Conservation (phyloP, 2,888 invertebrate genomes). For the Yponomeuta plumbellus region DNA sequence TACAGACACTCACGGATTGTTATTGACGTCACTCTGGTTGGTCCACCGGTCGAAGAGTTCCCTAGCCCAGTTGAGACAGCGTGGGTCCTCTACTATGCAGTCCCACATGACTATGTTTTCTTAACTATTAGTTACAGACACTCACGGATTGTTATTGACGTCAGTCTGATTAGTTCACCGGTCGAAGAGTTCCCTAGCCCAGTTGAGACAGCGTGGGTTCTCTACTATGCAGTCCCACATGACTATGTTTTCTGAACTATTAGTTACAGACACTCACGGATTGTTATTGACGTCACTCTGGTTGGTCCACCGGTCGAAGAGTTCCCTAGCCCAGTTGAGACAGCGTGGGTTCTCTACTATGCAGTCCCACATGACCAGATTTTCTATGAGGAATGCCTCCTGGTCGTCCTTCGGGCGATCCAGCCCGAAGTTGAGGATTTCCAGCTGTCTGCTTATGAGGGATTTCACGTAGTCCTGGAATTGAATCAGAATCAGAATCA, state of each 20-base stretch:
- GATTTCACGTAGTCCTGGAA: constrained; percentile 63
- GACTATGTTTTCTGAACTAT: constrained; percentile 69
- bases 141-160: constrained; percentile 62
- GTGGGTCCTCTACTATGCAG: constrained; percentile 73
- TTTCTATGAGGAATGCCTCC: constrained; percentile 74
- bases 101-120: too few relatives aligned
- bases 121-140: too few relatives aligned
- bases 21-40: constrained; percentile 34
- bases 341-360: constrained; percentile 73
- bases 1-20: constrained; percentile 74
- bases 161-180: constrained; percentile 42
- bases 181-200: constrained; percentile 64
- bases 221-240: constrained; percentile 77
- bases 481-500: not conserved
- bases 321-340: constrained; percentile 63
- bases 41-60: constrained; percentile 53
- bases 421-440: constrained; percentile 71
- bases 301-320: constrained; percentile 51
- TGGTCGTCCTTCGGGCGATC: constrained; percentile 67
- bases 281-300: constrained; percentile 49
- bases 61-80: constrained; percentile 73
- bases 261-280: constrained; percentile 51
- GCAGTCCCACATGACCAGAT: constrained; percentile 77
- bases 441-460: constrained; percentile 56
- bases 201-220: constrained; percentile 69